Evolutionary conservation across 1,140 invertebrate species (phyloP).

Genomic region (Pinna nobilis): DNA sequence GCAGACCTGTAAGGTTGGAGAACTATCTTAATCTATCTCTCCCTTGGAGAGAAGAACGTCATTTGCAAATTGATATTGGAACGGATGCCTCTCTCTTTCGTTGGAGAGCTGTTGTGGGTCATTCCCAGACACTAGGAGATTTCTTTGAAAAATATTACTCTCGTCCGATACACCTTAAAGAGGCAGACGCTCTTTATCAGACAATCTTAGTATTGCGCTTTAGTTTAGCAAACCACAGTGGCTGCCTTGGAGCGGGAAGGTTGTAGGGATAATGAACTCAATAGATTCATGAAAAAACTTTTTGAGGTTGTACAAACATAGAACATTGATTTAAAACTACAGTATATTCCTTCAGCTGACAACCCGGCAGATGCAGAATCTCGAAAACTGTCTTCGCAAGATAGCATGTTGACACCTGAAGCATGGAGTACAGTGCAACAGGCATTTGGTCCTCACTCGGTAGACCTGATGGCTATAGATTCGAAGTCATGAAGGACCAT

Average conservation of each 20-base stretch:
- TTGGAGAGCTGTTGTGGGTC: slow-evolving; percentile 6
- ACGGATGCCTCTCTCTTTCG: slow-evolving; percentile 15
- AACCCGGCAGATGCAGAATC: slow-evolving; percentile 26
- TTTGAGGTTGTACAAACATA: slow-evolving; percentile 11
- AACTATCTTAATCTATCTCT: not conserved
- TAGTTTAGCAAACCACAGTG: slow-evolving; percentile 2
- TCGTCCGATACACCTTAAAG: slow-evolving; percentile 27
- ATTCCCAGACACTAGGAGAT: not conserved
- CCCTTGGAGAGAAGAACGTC: slow-evolving; percentile 21
- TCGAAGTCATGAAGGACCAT: slow-evolving; percentile 26
- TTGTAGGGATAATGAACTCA: slow-evolving; percentile 12
- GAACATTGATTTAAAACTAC: slow-evolving; percentile 29
- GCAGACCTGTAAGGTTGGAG: not conserved
- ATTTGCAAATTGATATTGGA: slow-evolving; percentile 12
- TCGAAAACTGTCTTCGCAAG: not conserved
- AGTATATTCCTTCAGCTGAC: slow-evolving; percentile 29
- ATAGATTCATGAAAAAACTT: slow-evolving; percentile 17
- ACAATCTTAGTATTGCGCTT: not conserved
- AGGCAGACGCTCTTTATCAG: slow-evolving; percentile 26
- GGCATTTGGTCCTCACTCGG: slow-evolving; percentile 17
- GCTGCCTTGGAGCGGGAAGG: slow-evolving; percentile 20
- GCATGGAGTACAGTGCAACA: slow-evolving; percentile 2
- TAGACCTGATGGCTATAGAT: slow-evolving; percentile 35
- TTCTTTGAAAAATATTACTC: not conserved
- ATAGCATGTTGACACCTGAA: not conserved